These are phyloP conservation scores for Anthrax anthrax DNA, from an alignment of 2,888 invertebrate genomes.

Conservation along the genomic window DNA sequence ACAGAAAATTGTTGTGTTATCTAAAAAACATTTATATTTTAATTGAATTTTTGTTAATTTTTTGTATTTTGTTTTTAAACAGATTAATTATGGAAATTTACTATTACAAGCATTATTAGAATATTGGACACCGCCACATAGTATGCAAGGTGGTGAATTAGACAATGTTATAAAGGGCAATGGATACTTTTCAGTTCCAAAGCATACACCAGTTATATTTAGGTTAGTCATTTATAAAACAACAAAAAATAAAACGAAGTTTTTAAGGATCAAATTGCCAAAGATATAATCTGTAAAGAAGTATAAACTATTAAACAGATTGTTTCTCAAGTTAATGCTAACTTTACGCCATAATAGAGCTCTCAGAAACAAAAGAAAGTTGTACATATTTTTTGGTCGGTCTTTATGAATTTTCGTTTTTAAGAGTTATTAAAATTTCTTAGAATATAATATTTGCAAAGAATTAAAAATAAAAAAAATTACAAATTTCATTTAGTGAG, in stretches of 20 bases:
- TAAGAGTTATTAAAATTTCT: too few species aligned
- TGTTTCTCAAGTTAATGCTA: too few species aligned
- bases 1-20: neutral
- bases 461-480: neutral
- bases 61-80: constrained; percentile 4
- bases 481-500: constrained; percentile 51
- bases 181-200: constrained; percentile 78
- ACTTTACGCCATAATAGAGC: too few species aligned
- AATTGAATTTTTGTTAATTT: neutral
- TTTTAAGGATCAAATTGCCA: too few species aligned
- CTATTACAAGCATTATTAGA: constrained; percentile 88
- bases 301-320: too few species aligned
- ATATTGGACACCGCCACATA: constrained; percentile 73
- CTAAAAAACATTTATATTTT: neutral
- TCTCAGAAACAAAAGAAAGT: too few species aligned
- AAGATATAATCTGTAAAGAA: too few species aligned
- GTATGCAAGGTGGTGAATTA: constrained; percentile 45
- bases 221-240: constrained; percentile 42
- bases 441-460: neutral
- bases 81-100: constrained; percentile 89
- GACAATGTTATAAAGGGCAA: constrained; percentile 61
- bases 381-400: too few species aligned
- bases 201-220: constrained; percentile 93
- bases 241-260: too few species aligned
- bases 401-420: too few species aligned